Evolutionary conservation across 2,888 invertebrate genomes (phyloP), one percentile per base, ranked within the genome.

Genomic region (Eucera pruinosa): DNA sequence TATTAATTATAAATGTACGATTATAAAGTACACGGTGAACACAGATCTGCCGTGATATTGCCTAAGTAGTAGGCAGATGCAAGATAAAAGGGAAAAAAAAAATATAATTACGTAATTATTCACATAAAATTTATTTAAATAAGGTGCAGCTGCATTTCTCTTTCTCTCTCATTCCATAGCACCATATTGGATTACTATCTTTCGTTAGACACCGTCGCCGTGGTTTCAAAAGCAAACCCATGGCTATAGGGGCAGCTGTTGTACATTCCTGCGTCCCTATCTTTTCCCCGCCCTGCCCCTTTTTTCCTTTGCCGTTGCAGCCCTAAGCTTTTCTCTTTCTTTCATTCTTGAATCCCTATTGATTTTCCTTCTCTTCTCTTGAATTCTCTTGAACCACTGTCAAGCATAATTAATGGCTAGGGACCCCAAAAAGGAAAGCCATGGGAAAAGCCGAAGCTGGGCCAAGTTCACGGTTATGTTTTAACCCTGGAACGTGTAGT

Each of bases 201-300:
- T 73, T 84, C 80, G 82, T 82, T 81, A 64, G 81, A 78, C 60
- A 70, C 80, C 68, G 54, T 50, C 60, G 76, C 33, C 82, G 69
- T 78, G 79, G 78, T 88, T 89, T 88, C 80, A 86, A 89, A 89
- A 88, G 87, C 86, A 84, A 89, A 87, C 81, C 79, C 82, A 78
- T 64, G 68, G 84, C 69, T 65, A 85, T 85, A 88, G 83, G 89
- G 90, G 89, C 90, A 90, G 90, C 88, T 90, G 90, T 84, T 83
- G 83, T 86, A 81, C 87, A 88, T 89, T 90, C 89, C 87, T 82
- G 18, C 72, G 81, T 84, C 78, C 85, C 82, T 85, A 83, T 78
- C 78, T 80, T 66, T 54, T 57, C 61, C 66, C 15, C 54, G 60
- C 55, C 61, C 75, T 68, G 65, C 74, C 54, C 61, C 64, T 33